phyloP scores from a whole-genome alignment of 2,888 invertebrate genomes.

The Drosophila anomalata region DNA sequence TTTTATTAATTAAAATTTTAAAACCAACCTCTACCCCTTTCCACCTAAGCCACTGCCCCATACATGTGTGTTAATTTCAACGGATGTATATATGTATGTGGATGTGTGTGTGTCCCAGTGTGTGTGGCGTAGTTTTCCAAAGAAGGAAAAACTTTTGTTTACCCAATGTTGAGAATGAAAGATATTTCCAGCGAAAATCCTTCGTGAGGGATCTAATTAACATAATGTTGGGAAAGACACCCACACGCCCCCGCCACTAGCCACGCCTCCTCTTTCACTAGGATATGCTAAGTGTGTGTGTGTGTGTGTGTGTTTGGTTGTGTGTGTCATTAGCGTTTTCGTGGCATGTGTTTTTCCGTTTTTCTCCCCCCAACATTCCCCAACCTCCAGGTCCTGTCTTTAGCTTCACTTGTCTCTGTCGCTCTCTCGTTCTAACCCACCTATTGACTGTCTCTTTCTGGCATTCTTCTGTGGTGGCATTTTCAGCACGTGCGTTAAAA shows the following conservation, averaged over 20 bases:
- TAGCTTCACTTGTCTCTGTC: neutral
- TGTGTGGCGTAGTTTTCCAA: slow-evolving; percentile 34
- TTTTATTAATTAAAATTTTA: neutral
- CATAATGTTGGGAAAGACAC: slow-evolving; percentile 43
- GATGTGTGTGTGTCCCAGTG: slow-evolving; percentile 2
- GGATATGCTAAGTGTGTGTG: slow-evolving; percentile 20
- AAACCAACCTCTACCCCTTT: neutral
- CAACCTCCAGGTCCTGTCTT: slow-evolving; percentile 9
- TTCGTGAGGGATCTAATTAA: slow-evolving; percentile 44
- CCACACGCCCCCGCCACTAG: slow-evolving; percentile 3
- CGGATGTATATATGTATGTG: neutral
- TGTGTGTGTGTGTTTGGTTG: slow-evolving; percentile 17
- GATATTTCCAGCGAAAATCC: slow-evolving; percentile 45
- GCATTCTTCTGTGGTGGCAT: slow-evolving; percentile 41
- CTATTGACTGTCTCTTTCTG: slow-evolving; percentile 8
- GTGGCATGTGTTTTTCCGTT: slow-evolving; percentile 54
- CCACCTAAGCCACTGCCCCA: neutral
- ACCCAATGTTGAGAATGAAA: slow-evolving; percentile 46
- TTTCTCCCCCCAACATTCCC: slow-evolving; percentile 22
- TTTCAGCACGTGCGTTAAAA: slow-evolving; percentile 46
- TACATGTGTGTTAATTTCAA: neutral
- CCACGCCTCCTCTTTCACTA: slow-evolving; percentile 11
- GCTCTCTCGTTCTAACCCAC: neutral
- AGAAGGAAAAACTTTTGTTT: slow-evolving; percentile 35
- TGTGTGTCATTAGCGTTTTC: slow-evolving; percentile 75